A percentile compares a stretch with the other conserved stretches of the same genome.
Conservation (phyloP, 1,140 invertebrate species). For the Drosophila triauraria region DNA sequence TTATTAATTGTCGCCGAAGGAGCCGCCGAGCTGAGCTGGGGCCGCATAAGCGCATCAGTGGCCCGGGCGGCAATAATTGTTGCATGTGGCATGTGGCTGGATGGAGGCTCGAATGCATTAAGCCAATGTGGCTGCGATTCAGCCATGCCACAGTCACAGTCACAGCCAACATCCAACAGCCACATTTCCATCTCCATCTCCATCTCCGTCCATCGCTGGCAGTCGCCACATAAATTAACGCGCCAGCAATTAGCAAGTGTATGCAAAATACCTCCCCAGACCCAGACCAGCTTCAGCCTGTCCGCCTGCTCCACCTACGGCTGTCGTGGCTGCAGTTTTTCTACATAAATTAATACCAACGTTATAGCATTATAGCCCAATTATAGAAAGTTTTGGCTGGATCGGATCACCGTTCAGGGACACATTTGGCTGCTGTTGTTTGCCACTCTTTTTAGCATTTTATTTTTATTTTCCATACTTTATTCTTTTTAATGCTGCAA, state of each 20-base stretch:
- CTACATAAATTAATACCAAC: conserved; percentile 83
- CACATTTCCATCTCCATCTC: conserved; percentile 24
- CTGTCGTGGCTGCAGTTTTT: conserved; percentile 58
- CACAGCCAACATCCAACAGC: background rate
- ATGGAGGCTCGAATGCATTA: conserved; percentile 64
- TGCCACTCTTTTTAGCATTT: conserved; percentile 14
- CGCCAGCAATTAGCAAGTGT: conserved; percentile 81
- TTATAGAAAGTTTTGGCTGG: too few species aligned
- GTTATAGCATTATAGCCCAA: conserved; percentile 67
- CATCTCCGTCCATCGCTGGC: conserved; percentile 45
- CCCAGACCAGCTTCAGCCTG: background rate
- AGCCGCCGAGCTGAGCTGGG: conserved; percentile 17
- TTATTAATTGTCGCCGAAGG: conserved; percentile 79
- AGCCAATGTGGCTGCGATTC: conserved; percentile 46
- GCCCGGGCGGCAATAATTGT: conserved; percentile 49
- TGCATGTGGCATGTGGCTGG: conserved; percentile 44
- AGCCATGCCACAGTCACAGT: conserved; percentile 2
- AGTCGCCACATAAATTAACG: conserved; percentile 82
- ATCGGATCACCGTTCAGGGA: too few species aligned
- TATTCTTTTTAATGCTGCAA: conserved; percentile 52
- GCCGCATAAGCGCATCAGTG: conserved; percentile 29
- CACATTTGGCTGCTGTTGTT: conserved; percentile 61
- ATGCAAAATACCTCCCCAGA: conserved; percentile 67
- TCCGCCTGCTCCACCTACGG: background rate
- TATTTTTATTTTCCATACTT: conserved; percentile 26